These are phyloP conservation scores for Acanthosepion esculentum DNA, from an alignment of 2,888 invertebrate species.

Conservation along the genomic window DNA sequence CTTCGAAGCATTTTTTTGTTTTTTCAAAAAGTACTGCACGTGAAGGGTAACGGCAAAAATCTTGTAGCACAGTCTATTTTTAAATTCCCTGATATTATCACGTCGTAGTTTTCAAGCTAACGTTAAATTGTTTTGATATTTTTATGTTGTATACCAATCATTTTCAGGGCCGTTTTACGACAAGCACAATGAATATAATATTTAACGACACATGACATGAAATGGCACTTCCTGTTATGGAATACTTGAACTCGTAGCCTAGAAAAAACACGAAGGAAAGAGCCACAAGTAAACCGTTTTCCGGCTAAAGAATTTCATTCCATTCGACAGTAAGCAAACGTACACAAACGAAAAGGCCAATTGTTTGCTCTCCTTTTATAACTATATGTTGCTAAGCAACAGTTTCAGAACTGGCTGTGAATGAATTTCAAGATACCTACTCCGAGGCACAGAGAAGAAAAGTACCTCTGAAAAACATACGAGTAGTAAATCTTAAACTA, in stretches of 20 bases:
- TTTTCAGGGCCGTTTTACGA: not conserved
- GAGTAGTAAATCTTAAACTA: too few relatives aligned
- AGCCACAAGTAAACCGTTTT: not conserved
- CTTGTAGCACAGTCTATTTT: too few relatives aligned
- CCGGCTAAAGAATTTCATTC: not conserved
- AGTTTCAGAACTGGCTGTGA: not conserved
- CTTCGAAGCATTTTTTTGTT: too few relatives aligned
- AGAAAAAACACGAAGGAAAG: not conserved
- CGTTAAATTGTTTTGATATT: too few relatives aligned
- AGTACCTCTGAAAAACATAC: too few relatives aligned
- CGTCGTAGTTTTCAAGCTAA: too few relatives aligned
- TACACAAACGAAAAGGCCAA: not conserved
- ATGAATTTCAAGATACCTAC: not conserved
- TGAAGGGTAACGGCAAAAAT: too few relatives aligned
- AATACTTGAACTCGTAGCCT: not conserved
- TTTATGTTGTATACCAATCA: not conserved
- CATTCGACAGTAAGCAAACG: not conserved
- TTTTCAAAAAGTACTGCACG: too few relatives aligned
- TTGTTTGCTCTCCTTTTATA: not conserved
- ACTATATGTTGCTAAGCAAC: not conserved
- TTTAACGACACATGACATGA: not conserved
- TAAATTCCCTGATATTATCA: too few relatives aligned
- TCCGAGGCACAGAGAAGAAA: not conserved
- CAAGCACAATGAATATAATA: not conserved
- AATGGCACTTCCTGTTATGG: not conserved